Evolutionary conservation across 2,113 vertebrate genomes (phyloP).

Genomic region (Naja naja): DNA sequence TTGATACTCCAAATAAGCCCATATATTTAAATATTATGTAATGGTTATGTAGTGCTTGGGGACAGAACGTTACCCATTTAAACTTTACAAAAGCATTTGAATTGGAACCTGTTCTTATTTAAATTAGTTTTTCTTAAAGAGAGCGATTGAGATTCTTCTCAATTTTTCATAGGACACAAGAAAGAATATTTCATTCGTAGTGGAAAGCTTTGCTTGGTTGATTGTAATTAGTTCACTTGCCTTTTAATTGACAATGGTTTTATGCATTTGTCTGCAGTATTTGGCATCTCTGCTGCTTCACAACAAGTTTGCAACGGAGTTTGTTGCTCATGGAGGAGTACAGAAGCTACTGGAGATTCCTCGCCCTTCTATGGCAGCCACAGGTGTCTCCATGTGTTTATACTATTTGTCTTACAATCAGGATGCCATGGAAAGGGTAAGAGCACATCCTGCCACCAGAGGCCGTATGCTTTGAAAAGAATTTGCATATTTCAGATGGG

Average conservation of each 20-base stretch:
- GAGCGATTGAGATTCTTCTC: neutral
- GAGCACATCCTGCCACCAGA: constrained; percentile 13
- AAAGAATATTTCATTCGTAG: neutral
- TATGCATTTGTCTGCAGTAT: constrained; percentile 74
- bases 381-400: constrained; percentile 96
- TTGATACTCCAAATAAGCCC: neutral
- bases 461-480: neutral
- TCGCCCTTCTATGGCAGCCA: constrained; percentile 97
- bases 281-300: constrained; percentile 95
- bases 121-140: neutral
- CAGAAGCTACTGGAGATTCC: constrained; percentile 97
- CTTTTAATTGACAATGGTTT: constrained; percentile 32
- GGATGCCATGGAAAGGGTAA: constrained; percentile 98
- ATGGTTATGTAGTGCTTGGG: neutral
- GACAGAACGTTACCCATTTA: neutral
- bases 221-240: neutral
- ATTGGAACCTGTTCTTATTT: neutral
- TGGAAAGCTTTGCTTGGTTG: neutral
- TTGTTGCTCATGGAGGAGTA: constrained; percentile 97
- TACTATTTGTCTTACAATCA: constrained; percentile 99
- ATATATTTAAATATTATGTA: neutral
- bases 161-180: fast-evolving
- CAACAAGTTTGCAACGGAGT: constrained; percentile 98
- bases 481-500: fast-evolving
- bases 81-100: neutral